Conservation (phyloP, 2,888 invertebrate genomes). For the Lypha dubia region DNA sequence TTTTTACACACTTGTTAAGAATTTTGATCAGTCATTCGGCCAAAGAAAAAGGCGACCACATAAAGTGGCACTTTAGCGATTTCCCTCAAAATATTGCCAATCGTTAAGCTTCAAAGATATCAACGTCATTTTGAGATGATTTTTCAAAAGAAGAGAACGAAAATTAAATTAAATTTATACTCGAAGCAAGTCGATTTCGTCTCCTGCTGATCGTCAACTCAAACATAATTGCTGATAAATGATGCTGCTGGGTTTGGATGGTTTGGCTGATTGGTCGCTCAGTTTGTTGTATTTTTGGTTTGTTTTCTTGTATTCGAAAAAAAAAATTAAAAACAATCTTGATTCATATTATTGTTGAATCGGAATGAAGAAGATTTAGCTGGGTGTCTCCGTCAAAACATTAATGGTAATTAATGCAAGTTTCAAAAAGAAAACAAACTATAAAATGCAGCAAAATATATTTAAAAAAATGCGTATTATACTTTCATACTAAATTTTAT, state of each 20-base stretch:
- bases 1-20: constrained; percentile 22
- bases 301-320: constrained; percentile 8
- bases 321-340: constrained; percentile 16
- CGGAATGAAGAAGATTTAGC: constrained; percentile 60
- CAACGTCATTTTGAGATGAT: constrained; percentile 37
- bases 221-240: constrained; percentile 69
- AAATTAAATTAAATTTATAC: constrained; percentile 62
- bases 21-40: constrained; percentile 28
- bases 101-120: constrained; percentile 36
- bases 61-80: constrained; percentile 31
- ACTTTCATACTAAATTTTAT: constrained; percentile 44
- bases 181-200: constrained; percentile 38
- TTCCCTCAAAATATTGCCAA: constrained; percentile 34
- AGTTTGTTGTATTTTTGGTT: not conserved
- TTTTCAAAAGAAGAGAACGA: constrained; percentile 35
- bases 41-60: constrained; percentile 21
- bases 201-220: constrained; percentile 65
- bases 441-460: constrained; percentile 19
- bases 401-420: constrained; percentile 70
- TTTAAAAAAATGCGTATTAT: constrained; percentile 40
- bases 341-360: constrained; percentile 33
- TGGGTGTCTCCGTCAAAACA: constrained; percentile 60
- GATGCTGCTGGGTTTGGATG: constrained; percentile 32
- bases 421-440: constrained; percentile 11
- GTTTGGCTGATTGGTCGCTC: constrained; percentile 2